Base-by-base conservation (phyloP, 2,888 invertebrate species). In the Hyalella azteca region DNA sequence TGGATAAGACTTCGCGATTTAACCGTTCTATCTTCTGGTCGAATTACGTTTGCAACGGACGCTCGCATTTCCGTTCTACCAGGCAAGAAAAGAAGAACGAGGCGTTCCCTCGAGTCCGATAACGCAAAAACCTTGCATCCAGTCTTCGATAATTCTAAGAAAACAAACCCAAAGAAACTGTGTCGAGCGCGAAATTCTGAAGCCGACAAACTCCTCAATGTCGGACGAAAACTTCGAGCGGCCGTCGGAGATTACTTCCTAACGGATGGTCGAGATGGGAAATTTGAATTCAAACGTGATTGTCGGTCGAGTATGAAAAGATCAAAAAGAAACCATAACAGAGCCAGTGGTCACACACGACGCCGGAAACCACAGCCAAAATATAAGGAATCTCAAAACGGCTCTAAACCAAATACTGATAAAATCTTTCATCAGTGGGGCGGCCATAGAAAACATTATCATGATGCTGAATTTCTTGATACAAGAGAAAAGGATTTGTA, bases 1-100 rank as follows among this genome's bases (percentile, higher is more conserved):
- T 82, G 82, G 82, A 82, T 82, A 15, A 54, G 82, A 29, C 73
- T 60, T 1, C 59, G 77, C 3, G 82, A 82, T 73, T 60, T 82
- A 19, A 79, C 79, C 36, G 82, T 82, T 19, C 39, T 82, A 9
- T 80, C 82, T 3, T 80, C 82, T 0, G 82, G 80, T 9, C 78
- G 82, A 0, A 32, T 32, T 11, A 82, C 79, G 19, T 78, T 82
- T 73, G 73, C 80, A 19, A 82, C 82, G 9, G 82, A 82, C 26
- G 45, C 80, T 9, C 22, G 82, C 41, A 82, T 82, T 73, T 75
- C 82, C 7, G 80, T 82, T 5, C 41, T 82, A 1, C 80, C 82
- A 0, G 82, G 82, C 3, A 48, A 77, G 77, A 77, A 50, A 77
- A 49, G 32, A 50, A 48, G 54, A 11, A n/a, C 77, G 36, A 77